Percentiles rank a stretch among this genome's conserved stretches.
phyloP scores from a whole-genome alignment of 2,113 vertebrate genomes.

The Elanus axillaris region DNA sequence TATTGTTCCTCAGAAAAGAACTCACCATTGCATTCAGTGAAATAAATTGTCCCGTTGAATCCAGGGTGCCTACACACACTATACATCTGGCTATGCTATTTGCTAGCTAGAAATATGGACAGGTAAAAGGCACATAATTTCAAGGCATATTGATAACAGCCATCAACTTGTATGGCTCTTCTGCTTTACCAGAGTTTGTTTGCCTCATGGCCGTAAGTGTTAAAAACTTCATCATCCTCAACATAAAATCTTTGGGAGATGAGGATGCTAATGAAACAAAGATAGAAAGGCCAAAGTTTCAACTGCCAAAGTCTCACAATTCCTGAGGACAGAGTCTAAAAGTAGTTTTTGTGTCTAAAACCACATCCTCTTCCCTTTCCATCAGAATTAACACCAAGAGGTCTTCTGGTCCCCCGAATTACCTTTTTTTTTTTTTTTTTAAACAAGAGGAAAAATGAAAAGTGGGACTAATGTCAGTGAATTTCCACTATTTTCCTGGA shows the following conservation, averaged over 20 bases:
- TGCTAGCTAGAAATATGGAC: neutral
- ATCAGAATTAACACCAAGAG: neutral
- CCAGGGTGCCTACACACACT: neutral
- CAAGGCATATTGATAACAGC: neutral
- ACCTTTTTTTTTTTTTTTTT: neutral
- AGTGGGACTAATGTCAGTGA: accelerated
- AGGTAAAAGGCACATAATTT: neutral
- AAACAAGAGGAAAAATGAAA: neutral
- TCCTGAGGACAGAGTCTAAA: neutral
- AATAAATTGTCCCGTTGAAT: neutral
- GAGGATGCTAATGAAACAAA: neutral
- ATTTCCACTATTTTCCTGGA: neutral
- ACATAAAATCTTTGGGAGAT: neutral
- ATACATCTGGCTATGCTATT: neutral
- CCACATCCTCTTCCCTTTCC: neutral
- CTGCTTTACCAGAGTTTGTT: neutral
- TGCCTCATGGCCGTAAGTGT: neutral
- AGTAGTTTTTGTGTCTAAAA: neutral
- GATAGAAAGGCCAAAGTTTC: neutral
- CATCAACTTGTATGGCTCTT: neutral
- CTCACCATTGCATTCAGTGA: neutral
- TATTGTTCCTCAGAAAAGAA: neutral
- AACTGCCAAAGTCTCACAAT: neutral
- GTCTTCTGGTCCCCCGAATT: neutral
- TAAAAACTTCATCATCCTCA: neutral